Conservation (phyloP, 2,113 vertebrate genomes). For the Alouatta palliata region DNA sequence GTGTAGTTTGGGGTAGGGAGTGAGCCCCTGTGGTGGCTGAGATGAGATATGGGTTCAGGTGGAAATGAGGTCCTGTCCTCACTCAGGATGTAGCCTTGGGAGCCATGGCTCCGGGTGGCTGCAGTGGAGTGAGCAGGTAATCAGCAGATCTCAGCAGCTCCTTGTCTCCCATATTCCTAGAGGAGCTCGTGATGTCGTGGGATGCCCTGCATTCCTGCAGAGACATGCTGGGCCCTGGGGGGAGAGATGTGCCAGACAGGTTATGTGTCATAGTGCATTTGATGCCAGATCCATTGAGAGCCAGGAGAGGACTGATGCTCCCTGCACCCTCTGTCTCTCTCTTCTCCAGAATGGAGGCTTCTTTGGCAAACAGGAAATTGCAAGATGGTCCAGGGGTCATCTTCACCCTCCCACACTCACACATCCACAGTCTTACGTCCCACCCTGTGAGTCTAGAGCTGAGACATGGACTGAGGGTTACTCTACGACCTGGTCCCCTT, state of each 20-base stretch:
- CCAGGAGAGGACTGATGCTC: rapidly evolving
- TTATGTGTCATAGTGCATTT: neutral
- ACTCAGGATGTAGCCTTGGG: neutral
- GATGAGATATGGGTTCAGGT: neutral
- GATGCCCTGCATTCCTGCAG: neutral
- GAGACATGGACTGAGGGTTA: too few relatives aligned
- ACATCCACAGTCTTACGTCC: neutral
- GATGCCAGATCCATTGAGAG: neutral
- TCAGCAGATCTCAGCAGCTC: too few relatives aligned
- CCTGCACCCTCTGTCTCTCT: too few relatives aligned
- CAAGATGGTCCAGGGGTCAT: neutral
- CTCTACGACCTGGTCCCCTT: too few relatives aligned
- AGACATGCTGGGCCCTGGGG: neutral
- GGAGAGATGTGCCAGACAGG: neutral
- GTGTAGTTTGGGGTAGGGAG: rapidly evolving
- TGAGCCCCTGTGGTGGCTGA: neutral
- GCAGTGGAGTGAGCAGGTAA: neutral
- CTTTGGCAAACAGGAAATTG: neutral
- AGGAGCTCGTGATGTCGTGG: neutral
- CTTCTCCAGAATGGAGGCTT: too few relatives aligned
- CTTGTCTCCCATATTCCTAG: neutral
- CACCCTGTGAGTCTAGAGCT: too few relatives aligned
- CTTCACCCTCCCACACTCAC: neutral
- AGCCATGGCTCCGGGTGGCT: neutral
- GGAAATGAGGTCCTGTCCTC: neutral